Evolutionary conservation across 2,888 invertebrate genomes (phyloP).

Genomic region (Torymus aiolomorphi): DNA sequence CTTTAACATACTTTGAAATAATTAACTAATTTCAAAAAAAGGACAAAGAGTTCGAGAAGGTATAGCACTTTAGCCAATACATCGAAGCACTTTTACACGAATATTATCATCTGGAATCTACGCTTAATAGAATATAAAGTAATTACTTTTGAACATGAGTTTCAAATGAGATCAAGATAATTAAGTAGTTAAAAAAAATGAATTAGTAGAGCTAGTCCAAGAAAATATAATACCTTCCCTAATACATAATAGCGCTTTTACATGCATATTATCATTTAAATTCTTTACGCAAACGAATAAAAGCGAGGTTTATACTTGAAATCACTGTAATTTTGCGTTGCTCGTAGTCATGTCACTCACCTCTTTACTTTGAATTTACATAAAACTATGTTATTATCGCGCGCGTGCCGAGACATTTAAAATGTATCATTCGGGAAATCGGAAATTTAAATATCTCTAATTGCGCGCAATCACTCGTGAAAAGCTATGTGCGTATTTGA

Average conservation of each 20-base stretch:
- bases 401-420: not conserved
- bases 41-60: not conserved
- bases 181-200: no score
- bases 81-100: no score
- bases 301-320: not conserved
- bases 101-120: not conserved
- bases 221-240: no score
- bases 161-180: no score
- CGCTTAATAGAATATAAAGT: not conserved
- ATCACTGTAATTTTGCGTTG: not conserved
- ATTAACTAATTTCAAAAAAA: not conserved
- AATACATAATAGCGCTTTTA: no score
- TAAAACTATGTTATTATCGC: not conserved
- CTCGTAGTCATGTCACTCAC: not conserved
- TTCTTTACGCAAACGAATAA: no score
- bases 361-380: not conserved
- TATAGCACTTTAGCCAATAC: no score
- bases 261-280: no score
- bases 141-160: no score
- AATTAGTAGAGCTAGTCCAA: no score
- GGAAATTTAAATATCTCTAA: conserved; percentile 33
- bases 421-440: conserved; percentile 3
- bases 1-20: not conserved
- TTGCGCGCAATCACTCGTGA: not conserved
- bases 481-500: no score